Base-by-base conservation (phyloP, 2,113 vertebrate species). In the Taxidea taxus region DNA sequence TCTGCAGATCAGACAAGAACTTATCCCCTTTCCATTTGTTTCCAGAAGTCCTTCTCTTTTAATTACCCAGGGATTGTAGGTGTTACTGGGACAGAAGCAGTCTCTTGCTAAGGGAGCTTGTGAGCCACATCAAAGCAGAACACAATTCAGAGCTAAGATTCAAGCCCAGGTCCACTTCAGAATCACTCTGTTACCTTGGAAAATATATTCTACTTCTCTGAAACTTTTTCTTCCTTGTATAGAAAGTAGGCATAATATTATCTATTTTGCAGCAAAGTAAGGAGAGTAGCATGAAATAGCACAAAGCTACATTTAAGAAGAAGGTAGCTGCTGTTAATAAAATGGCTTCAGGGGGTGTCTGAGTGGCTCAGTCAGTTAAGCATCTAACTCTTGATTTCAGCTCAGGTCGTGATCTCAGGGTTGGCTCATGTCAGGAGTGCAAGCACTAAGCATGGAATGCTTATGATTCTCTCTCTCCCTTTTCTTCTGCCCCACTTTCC, bases 1-100 rank as follows among this genome's bases (percentile, higher is more conserved):
- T 7, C 7, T 18, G 56, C 60, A 95, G 91, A 96, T 89, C 84
- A 97, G 62, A 85, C 75, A 68, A 97, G 95, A n/a, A 96, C 56
- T 66, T 95, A 70, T 85, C 58, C 4, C 27, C 49, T 94, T 74
- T 74, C 21, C 34, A 49, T 54, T 77, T 37, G 1, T 3, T 21
- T 54, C 12, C 62, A 68, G 49, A 0, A 0, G 3, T 70, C 56
- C 68, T 37, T 9, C 29, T 58, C 20, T 16, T 75, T 60, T 54
- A 31, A 54, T 2, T 47, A 10, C 3, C 21, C 14, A 68, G 8
- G 15, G 93, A 54, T 54, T 91, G 18, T 51, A 77, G 31, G 13
- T 84, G 27, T 60, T 6, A 7, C 18, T n/a, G 5, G 29, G 14
- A 51, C 20, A 74, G 64, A 68, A 44, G 47, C 3, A 62, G 6